Percentiles rank a stretch among this genome's conserved stretches.
Evolutionary conservation across 2,113 vertebrate genomes (phyloP).

Genomic region (Chaenogobius annularis): DNA sequence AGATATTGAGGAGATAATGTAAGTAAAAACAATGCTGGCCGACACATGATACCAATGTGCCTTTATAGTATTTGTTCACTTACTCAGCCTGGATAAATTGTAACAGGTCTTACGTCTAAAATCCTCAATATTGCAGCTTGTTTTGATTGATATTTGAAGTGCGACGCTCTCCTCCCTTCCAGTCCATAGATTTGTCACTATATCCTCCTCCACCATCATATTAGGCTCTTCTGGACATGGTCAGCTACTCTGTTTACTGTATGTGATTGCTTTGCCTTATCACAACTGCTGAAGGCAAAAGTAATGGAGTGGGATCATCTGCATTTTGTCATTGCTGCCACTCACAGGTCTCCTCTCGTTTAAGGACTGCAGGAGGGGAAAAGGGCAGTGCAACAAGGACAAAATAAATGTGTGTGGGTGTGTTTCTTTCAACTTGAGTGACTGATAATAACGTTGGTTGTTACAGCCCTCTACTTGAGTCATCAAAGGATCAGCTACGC

Average conservation of each 20-base stretch:
- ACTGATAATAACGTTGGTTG: constrained; percentile 30
- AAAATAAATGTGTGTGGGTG: constrained; percentile 12
- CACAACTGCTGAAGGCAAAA: constrained; percentile 12
- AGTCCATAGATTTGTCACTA: not conserved
- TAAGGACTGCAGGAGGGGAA: constrained; percentile 12
- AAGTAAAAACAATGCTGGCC: constrained; percentile 18
- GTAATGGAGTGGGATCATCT: constrained; percentile 41
- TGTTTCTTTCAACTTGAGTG: constrained; percentile 9
- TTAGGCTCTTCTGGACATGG: constrained; percentile 12
- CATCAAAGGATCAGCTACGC: not conserved
- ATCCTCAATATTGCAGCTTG: not conserved
- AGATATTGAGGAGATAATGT: constrained; percentile 31
- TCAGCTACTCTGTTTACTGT: not conserved
- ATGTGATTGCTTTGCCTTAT: constrained; percentile 20
- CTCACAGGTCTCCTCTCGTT: constrained; percentile 24
- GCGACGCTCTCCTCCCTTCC: not conserved
- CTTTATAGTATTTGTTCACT: constrained; percentile 20
- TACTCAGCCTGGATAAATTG: constrained; percentile 5
- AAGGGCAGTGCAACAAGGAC: constrained; percentile 22
- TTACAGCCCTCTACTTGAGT: constrained; percentile 15
- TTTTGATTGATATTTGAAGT: constrained; percentile 1
- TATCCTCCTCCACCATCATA: not conserved
- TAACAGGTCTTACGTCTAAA: constrained; percentile 2
- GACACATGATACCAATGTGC: constrained; percentile 20
- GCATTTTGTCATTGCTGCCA: constrained; percentile 21